These are phyloP conservation scores for Parazoanthus darwini DNA, from an alignment of 92 coral and sea anemone species.

Conservation along the genomic window DNA sequence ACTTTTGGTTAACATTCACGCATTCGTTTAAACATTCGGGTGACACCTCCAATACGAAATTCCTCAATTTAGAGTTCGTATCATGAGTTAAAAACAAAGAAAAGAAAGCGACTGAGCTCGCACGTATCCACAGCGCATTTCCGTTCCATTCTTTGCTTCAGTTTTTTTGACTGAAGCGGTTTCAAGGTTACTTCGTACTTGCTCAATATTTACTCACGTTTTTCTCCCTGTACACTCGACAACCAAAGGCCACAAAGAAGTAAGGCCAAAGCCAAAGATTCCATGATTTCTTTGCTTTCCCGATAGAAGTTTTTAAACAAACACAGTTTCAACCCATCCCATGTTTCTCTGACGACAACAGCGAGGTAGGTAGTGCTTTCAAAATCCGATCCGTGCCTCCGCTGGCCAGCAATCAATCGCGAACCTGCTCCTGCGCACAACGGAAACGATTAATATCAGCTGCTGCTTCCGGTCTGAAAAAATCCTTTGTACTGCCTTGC, in stretches of 20 bases:
- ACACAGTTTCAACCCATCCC: conserved; percentile 6
- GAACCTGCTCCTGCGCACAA: conserved; percentile 43
- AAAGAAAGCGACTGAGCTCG: not conserved
- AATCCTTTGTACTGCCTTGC: conserved; percentile 31
- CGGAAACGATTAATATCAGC: conserved; percentile 46
- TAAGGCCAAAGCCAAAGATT: not conserved
- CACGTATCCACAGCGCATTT: conserved; percentile 11
- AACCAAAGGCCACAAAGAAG: conserved; percentile 22
- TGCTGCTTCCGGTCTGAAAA: conserved; percentile 42
- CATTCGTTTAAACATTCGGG: conserved; percentile 25
- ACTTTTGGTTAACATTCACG: conserved; percentile 26
- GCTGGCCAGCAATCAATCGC: conserved; percentile 25
- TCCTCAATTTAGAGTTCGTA: not conserved
- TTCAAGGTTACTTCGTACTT: conserved; percentile 8
- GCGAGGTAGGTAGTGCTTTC: too few species aligned
- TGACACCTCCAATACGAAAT: not conserved
- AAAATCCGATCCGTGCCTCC: not conserved
- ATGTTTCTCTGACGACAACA: not conserved
- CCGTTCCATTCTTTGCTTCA: conserved; percentile 18
- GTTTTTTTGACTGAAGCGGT: conserved; percentile 13
- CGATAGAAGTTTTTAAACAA: not conserved
- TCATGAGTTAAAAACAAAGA: not conserved
- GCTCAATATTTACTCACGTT: conserved; percentile 28
- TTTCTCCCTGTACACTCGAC: conserved; percentile 12
- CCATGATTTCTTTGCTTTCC: not conserved